A percentile compares a stretch with the other conserved stretches of the same genome.
These are phyloP conservation scores for Oedothorax gibbosus DNA, from an alignment of 1,140 invertebrate genomes.

Conservation along the genomic window DNA sequence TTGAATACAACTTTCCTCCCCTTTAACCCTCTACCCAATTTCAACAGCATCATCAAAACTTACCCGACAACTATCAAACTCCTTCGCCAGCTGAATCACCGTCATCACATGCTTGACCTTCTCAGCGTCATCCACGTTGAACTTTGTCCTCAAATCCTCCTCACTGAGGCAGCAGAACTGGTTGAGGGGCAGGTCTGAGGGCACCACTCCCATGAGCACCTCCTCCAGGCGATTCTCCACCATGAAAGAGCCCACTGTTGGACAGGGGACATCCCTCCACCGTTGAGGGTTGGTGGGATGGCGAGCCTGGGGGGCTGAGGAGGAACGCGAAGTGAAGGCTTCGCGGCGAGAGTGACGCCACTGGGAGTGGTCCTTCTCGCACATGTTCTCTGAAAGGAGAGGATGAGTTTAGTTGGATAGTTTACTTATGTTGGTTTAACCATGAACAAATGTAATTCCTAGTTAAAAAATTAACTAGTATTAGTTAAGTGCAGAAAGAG, in stretches of 20 bases:
- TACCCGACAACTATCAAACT: conserved; percentile 55
- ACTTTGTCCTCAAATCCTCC: conserved; percentile 49
- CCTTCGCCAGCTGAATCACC: conserved; percentile 47
- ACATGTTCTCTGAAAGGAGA: conserved; percentile 9
- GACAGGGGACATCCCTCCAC: conserved; percentile 43
- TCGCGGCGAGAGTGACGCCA: conserved; percentile 55
- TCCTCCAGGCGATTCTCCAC: conserved; percentile 42
- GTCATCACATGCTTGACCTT: conserved; percentile 48
- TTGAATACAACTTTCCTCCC: no score
- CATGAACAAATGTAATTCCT: no score
- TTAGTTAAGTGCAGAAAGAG: no score
- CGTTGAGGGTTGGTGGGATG: conserved; percentile 32
- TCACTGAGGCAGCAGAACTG: conserved; percentile 53
- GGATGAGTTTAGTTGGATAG: not conserved
- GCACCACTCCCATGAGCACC: conserved; percentile 55
- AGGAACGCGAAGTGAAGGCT: conserved; percentile 52
- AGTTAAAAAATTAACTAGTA: no score
- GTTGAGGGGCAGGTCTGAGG: conserved; percentile 54
- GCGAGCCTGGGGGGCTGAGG: conserved; percentile 45
- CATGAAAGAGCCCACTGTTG: conserved; percentile 58
- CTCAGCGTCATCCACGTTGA: conserved; percentile 47
- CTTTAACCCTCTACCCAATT: no score
- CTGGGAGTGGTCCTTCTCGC: conserved; percentile 36
- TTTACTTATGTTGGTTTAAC: no score
- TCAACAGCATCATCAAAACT: not conserved